Base-by-base conservation (phyloP, 2,888 invertebrate genomes). In the Amiota mariae region DNA sequence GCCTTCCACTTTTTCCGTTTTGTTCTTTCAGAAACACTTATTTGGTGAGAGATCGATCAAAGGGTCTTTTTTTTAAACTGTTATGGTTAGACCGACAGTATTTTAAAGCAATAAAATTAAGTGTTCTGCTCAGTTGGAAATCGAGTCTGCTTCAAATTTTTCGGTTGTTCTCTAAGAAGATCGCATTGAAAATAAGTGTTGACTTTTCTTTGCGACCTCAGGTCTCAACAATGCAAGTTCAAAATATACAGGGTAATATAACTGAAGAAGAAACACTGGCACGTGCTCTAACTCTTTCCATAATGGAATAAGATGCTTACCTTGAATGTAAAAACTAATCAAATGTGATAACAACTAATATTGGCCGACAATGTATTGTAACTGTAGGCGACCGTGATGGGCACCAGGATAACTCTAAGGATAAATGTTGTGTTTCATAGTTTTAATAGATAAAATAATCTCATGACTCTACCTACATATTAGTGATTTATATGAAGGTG, bases 251-350 rank as follows among this genome's bases (percentile, higher is more conserved):
- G 88, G 94, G 93, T 71, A 92, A 92, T 85, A 92, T 94, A 92
- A 94, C 94, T 79, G 98, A 98, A 91, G 98, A 98, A 87, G 98
- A 97, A 89, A 97, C 97, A 0, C 89, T 98, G 71, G 97, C 97
- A 0, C 93, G 93, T 81, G 97, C 97, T 0, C 90, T 98, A 24
- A 94, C 96, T 4, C 90, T 95, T 13, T 96, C 96, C 0, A 90
- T 96, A 15, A 88, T 89, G 87, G 92, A 92, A 70, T 83, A 89
- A 57, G 87, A 90, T n/a, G 85, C 86, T 10, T 82, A 85, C 70
- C 78, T 81, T 8, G 85, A 81, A 75, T 81, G 82, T 47, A 78
- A 81, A 4, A 82, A 77, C 67, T 78, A 80, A 71, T 76, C 78
- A 6, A 70, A 81, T 54, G 67, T 76, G 0, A 51, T 79, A 47